phyloP scores from a whole-genome alignment of 2,113 vertebrate genomes.

The Chionis minor region DNA sequence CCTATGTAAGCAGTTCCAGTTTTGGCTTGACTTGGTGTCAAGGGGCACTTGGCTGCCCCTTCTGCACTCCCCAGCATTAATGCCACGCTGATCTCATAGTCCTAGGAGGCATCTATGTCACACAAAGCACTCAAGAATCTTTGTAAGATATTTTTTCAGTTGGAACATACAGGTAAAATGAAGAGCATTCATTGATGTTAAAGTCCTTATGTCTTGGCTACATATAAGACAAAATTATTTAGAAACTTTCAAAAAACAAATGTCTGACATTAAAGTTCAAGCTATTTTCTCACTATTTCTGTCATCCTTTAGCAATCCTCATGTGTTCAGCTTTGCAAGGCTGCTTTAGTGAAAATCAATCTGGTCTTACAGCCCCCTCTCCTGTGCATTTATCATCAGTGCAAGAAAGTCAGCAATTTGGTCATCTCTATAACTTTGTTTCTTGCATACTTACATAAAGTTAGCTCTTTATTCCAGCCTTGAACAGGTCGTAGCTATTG shows the following conservation, averaged over 20 bases:
- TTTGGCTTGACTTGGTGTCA: too few relatives aligned
- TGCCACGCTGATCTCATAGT: background rate
- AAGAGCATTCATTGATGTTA: background rate
- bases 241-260: background rate
- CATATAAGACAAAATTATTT: background rate
- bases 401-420: background rate
- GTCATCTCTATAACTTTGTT: background rate
- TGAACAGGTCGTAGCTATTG: background rate
- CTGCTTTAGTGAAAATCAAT: background rate
- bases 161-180: background rate
- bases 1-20: background rate
- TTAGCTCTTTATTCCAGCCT: background rate
- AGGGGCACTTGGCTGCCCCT: background rate
- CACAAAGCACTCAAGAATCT: background rate
- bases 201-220: background rate
- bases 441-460: background rate
- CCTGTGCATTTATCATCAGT: conserved; percentile 59
- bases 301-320: background rate
- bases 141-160: background rate
- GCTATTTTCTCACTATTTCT: background rate
- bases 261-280: background rate
- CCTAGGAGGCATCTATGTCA: background rate
- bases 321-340: background rate
- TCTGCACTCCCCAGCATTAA: background rate
- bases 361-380: conserved; percentile 73